These are phyloP conservation scores for Glaucidium brasilianum DNA, from an alignment of 2,113 vertebrate species.

Conservation along the genomic window DNA sequence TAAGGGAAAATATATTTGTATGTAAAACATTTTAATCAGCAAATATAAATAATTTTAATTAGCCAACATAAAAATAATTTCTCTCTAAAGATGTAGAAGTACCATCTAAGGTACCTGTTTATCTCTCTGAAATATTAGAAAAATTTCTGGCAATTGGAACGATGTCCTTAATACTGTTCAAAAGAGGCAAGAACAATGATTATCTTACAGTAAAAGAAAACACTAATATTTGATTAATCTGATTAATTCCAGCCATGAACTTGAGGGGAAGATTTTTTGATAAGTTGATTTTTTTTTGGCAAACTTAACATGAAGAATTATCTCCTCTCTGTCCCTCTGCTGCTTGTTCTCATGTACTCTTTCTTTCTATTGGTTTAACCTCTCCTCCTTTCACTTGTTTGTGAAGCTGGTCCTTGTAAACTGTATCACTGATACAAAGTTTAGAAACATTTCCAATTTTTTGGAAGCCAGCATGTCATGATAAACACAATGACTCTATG, in stretches of 20 bases:
- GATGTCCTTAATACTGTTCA: neutral
- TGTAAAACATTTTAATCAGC: neutral
- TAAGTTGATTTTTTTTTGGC: neutral
- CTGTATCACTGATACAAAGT: neutral
- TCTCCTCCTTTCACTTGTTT: neutral
- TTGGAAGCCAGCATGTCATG: neutral
- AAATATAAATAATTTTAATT: neutral
- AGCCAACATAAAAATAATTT: neutral
- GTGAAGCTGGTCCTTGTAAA: neutral
- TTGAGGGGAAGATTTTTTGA: neutral
- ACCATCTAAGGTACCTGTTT: neutral
- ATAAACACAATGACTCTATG: neutral
- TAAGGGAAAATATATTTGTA: neutral
- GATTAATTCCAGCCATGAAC: neutral
- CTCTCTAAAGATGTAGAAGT: neutral
- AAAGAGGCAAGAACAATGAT: neutral
- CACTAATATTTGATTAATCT: neutral
- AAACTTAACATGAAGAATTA: neutral
- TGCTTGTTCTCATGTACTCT: neutral
- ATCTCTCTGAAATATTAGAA: neutral
- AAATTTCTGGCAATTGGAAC: neutral
- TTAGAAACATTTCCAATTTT: neutral
- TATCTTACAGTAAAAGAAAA: neutral
- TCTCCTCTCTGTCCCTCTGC: neutral
- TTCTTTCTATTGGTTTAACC: neutral